Evolutionary conservation across 1,140 invertebrate species (phyloP), one percentile per base, ranked within the genome.

Genomic region (Lethrus apterus): DNA sequence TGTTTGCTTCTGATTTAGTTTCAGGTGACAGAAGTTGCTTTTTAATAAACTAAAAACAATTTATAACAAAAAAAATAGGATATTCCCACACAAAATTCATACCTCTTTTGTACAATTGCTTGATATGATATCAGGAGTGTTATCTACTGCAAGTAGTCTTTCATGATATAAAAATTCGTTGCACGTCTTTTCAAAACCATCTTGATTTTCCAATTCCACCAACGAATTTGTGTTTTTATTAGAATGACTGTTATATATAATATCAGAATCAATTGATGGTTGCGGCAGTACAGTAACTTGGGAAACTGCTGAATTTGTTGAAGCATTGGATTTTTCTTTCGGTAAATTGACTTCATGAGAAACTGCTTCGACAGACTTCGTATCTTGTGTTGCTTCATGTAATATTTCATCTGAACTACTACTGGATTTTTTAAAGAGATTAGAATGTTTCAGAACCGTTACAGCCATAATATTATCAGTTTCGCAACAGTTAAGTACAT

Each of bases 181-280:
- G 41, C 52, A 55, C 38, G 41, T 33, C 23, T 52, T 54, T 29
- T 58, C 58, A n/a, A 42, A 55, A 66, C 59, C 10, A 21, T 23
- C 21, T 26, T 42, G 2, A 15, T 42, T 42, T 26, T 44, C 30
- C 31, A 15, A 8, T 8, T 4, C 13, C 5, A 26, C 5, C n/a
- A 26, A 26, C 5, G 51, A 51, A 46, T 54, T 55, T 9, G 50
- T 47, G 10, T 46, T 52, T 9, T 19, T 24, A 14, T 33, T 36
- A 1, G 51, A 20, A 8, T 41, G 42, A 29, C 49, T 52, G 33
- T 62, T 53, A 35, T 65, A 65, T 45, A 67, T 66, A 20, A 65
- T 52, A 34, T 64, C 64, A 2, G 62, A 63, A 44, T 65, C 65
- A 13, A 61, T 44, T 23, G 65, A 57, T 56, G 61, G 57, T 36